Conservation (phyloP, 2,797 vertebrate species). For the Rhynchonycteris naso region DNA sequence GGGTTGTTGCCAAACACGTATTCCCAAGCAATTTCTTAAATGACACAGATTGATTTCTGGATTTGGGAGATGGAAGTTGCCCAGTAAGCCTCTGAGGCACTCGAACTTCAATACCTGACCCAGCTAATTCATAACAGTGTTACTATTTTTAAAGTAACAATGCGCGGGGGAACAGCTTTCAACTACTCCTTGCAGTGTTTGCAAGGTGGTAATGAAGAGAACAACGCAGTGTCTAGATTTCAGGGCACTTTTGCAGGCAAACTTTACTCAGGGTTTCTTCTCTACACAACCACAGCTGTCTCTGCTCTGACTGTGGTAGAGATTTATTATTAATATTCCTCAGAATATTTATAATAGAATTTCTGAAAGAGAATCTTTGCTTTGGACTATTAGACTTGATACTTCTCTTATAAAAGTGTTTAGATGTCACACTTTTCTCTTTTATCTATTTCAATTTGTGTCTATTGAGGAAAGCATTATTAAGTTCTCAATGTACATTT, state of each 20-base stretch:
- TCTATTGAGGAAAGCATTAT: not conserved
- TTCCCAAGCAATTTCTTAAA: conserved; percentile 34
- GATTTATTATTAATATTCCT: not conserved
- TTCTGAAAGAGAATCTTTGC: not conserved
- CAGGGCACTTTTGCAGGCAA: not conserved
- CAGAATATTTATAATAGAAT: not conserved
- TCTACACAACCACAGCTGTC: not conserved
- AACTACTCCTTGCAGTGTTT: not conserved
- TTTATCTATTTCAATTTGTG: not conserved
- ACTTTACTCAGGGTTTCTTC: not conserved
- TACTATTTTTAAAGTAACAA: conserved; percentile 43
- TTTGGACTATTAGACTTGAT: not conserved
- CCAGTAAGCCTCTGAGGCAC: not conserved
- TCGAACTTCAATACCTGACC: conserved; percentile 3
- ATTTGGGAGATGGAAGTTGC: not conserved
- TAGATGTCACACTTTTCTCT: not conserved
- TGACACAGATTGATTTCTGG: conserved; percentile 5
- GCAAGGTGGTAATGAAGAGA: not conserved
- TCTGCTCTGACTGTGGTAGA: not conserved
- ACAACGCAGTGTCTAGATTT: not conserved
- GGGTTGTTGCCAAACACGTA: not conserved
- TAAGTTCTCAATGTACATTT: not conserved
- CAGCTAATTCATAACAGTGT: not conserved
- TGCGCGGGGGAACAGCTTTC: not conserved
- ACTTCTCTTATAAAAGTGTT: not conserved